A percentile compares a stretch with the other conserved stretches of the same genome.
These are phyloP conservation scores for Machimus rusticus DNA, from an alignment of 2,888 invertebrate species.

Conservation along the genomic window DNA sequence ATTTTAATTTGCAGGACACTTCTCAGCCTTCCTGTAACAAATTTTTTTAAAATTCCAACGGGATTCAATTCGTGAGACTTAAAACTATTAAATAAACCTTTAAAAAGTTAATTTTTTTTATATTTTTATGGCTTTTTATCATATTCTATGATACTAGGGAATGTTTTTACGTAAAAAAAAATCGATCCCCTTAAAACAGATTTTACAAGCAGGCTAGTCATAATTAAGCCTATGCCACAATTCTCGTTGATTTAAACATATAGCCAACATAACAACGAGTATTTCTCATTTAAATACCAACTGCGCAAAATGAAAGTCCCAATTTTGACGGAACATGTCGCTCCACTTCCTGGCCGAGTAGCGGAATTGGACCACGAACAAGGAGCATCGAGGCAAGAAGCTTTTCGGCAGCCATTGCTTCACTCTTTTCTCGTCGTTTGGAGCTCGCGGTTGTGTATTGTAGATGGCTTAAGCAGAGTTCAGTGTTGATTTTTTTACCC, in stretches of 20 bases:
- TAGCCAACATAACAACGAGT: neutral
- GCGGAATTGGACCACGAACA: neutral
- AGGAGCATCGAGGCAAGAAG: neutral
- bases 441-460: constrained; percentile 7
- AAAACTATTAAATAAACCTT: no score
- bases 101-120: no score
- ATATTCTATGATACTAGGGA: no score
- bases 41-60: no score
- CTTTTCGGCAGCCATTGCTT: neutral
- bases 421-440: neutral
- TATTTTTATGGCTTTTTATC: no score
- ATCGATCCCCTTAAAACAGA: no score
- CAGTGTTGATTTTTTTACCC: neutral
- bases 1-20: no score
- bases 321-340: neutral
- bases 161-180: no score
- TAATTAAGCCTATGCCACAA: neutral
- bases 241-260: neutral
- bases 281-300: neutral
- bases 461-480: constrained; percentile 21
- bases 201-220: no score
- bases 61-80: no score
- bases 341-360: neutral
- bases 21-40: no score
- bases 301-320: neutral